Percentiles rank a stretch among this genome's conserved stretches.
Evolutionary conservation across 2,797 vertebrate genomes (phyloP).

Genomic region (Pangasius djambal): DNA sequence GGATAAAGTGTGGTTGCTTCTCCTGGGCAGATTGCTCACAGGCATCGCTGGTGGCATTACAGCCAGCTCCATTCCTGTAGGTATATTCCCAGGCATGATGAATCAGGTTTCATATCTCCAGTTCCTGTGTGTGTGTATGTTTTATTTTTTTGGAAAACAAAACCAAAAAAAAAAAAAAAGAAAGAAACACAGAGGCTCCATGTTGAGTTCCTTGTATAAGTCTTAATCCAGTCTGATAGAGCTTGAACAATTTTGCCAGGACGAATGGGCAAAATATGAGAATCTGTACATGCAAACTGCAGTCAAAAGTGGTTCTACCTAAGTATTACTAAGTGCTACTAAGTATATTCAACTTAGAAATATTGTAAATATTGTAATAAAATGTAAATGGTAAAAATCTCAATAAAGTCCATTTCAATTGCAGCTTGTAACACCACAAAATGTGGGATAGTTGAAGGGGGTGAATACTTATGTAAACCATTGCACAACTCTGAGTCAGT

Average conservation of each 20-base stretch:
- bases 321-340: not conserved
- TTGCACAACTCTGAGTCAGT: not conserved
- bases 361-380: not conserved
- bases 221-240: not conserved
- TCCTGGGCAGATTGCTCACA: conserved; percentile 85
- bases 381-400: not conserved
- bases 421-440: not conserved
- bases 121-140: not conserved
- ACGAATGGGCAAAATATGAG: not conserved
- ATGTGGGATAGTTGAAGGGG: not conserved
- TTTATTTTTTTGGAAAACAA: not conserved
- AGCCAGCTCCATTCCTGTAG: conserved; percentile 90
- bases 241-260: not conserved
- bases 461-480: not conserved
- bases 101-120: conserved; percentile 2
- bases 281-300: not conserved
- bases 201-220: not conserved
- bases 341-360: not conserved
- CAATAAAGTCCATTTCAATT: not conserved
- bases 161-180: not conserved
- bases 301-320: not conserved
- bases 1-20: conserved; percentile 82
- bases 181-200: not conserved
- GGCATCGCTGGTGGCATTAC: conserved; percentile 89
- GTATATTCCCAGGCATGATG: conserved; percentile 47